phyloP scores from a whole-genome alignment of 2,113 vertebrate species.

The Dipodomys stephensi region DNA sequence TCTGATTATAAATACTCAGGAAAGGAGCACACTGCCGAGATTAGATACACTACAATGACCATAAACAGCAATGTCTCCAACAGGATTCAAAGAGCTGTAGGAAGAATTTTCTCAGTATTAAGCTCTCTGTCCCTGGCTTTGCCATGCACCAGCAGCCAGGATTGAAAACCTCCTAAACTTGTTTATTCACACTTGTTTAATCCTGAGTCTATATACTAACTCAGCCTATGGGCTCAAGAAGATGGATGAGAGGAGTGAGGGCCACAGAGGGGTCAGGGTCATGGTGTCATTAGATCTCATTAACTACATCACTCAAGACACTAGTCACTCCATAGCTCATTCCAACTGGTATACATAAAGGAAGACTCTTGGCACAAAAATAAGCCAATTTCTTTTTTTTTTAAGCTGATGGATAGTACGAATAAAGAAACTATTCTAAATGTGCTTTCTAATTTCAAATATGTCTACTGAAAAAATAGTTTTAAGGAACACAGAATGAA shows the following conservation, averaged over 20 bases:
- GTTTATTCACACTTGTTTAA: slow-evolving; percentile 92
- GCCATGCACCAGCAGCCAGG: slow-evolving; percentile 78
- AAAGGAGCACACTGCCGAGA: slow-evolving; percentile 55
- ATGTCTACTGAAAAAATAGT: neutral
- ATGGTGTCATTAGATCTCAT: slow-evolving; percentile 89
- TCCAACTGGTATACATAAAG: slow-evolving; percentile 69
- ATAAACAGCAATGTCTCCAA: slow-evolving; percentile 80
- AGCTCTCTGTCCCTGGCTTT: slow-evolving; percentile 86
- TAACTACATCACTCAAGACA: slow-evolving; percentile 89
- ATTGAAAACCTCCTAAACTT: slow-evolving; percentile 87
- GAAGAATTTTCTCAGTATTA: slow-evolving; percentile 77
- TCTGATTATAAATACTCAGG: slow-evolving; percentile 72
- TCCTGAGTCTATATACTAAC: slow-evolving; percentile 84
- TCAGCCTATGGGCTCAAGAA: slow-evolving; percentile 86
- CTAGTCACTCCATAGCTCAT: slow-evolving; percentile 85
- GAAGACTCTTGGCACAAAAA: slow-evolving; percentile 72
- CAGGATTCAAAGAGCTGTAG: slow-evolving; percentile 80
- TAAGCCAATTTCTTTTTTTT: slow-evolving; percentile 29
- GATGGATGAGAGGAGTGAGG: slow-evolving; percentile 88
- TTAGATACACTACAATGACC: neutral
- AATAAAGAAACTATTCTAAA: slow-evolving; percentile 42
- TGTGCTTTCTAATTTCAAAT: neutral
- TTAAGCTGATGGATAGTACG: neutral
- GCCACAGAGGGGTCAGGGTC: slow-evolving; percentile 87
- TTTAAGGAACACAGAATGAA: slow-evolving; percentile 24